Evolutionary conservation across 53 echinoderm and acorn worm species (phyloP).

Genomic region (Paracentrotus lividus): DNA sequence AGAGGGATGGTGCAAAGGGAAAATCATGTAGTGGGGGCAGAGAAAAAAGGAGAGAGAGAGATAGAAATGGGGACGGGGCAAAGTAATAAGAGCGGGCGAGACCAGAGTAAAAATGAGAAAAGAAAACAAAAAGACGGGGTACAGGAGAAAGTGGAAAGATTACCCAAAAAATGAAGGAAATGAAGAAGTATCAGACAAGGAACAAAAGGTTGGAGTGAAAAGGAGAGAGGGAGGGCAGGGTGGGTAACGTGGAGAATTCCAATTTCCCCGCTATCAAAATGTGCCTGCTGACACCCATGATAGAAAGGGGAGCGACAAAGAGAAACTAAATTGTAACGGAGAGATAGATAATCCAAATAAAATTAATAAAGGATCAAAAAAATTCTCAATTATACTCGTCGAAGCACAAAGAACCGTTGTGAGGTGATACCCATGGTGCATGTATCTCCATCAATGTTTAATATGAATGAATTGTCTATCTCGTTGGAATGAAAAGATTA

Average conservation of each 20-base stretch:
- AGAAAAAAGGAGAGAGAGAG: neutral
- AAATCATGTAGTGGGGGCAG: neutral
- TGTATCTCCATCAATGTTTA: neutral
- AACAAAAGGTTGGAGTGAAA: too few relatives aligned
- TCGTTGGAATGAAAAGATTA: slow-evolving; percentile 45
- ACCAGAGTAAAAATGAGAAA: too few relatives aligned
- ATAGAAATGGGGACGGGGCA: neutral
- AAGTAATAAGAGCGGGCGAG: neutral
- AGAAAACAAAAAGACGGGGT: too few relatives aligned
- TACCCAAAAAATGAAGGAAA: neutral
- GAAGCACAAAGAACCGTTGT: neutral
- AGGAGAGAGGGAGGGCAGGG: too few relatives aligned
- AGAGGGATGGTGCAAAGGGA: neutral
- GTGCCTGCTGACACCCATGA: too few relatives aligned
- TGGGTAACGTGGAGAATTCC: too few relatives aligned
- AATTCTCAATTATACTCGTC: neutral
- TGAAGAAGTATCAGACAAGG: too few relatives aligned
- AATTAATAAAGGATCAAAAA: neutral
- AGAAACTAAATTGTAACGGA: too few relatives aligned
- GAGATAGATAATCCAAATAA: neutral
- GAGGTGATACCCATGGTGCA: neutral
- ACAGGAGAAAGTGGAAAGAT: too few relatives aligned
- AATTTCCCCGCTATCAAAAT: too few relatives aligned
- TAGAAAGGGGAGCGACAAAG: neutral
- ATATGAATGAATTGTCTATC: slow-evolving; percentile 19